These are phyloP conservation scores for Casuarius casuarius DNA, from an alignment of 2,113 vertebrate genomes.

Conservation along the genomic window DNA sequence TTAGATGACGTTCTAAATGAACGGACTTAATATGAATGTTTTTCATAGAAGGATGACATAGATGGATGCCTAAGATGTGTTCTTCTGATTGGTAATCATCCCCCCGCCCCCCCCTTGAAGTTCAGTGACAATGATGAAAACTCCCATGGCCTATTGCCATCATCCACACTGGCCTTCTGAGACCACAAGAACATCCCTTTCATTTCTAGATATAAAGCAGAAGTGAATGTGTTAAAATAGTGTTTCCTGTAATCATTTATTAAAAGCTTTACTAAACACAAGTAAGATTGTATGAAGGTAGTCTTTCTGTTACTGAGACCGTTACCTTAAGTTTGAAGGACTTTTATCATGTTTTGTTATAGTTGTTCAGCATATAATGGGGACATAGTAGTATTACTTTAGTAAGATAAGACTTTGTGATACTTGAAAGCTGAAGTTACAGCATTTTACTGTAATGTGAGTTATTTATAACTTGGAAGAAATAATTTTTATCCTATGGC, in stretches of 20 bases:
- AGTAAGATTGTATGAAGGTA: background rate
- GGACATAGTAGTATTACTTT: conserved; percentile 18
- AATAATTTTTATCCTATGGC: conserved; percentile 21
- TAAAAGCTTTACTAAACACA: background rate
- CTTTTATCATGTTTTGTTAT: conserved; percentile 57
- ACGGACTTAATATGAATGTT: background rate
- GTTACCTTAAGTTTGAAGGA: conserved; percentile 46
- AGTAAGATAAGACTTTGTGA: conserved; percentile 23
- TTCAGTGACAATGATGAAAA: background rate
- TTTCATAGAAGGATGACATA: background rate
- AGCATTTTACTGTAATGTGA: background rate
- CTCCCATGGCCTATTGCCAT: background rate
- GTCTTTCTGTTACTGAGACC: conserved; percentile 24
- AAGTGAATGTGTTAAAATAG: background rate
- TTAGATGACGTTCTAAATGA: background rate
- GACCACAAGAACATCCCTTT: background rate
- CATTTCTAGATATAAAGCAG: background rate
- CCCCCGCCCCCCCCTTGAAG: background rate
- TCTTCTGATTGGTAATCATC: background rate
- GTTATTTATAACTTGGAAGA: conserved; percentile 34
- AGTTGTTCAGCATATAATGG: conserved; percentile 26
- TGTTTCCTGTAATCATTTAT: background rate
- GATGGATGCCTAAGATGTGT: background rate
- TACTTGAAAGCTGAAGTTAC: conserved; percentile 28
- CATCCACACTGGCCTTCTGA: background rate